Conservation (phyloP, 2,113 vertebrate genomes). For the Notothenia rossii region DNA sequence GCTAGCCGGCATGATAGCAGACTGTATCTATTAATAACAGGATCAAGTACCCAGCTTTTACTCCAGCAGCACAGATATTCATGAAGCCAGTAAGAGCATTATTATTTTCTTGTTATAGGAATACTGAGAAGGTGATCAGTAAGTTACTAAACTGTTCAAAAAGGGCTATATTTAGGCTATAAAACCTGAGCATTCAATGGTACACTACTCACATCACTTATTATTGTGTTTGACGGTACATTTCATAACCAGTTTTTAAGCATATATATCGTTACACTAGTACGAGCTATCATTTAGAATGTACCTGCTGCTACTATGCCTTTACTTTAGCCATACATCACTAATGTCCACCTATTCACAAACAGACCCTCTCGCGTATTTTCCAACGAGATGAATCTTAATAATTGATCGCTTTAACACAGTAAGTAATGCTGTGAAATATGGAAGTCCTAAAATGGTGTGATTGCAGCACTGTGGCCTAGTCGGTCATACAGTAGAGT, state of each 20-base stretch:
- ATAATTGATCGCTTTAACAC: not conserved
- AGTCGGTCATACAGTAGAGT: constrained; percentile 19
- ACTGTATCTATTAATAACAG: constrained; percentile 29
- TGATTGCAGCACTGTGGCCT: constrained; percentile 9
- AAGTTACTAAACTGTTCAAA: not conserved
- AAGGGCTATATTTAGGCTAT: no score
- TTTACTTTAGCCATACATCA: not conserved
- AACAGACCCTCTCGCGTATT: not conserved
- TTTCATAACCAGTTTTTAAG: no score
- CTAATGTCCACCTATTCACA: not conserved
- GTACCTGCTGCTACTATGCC: not conserved
- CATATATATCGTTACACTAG: no score
- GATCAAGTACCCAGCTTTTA: constrained; percentile 25
- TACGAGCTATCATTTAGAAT: no score
- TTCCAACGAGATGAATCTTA: no score
- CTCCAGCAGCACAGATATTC: not conserved
- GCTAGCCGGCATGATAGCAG: not conserved
- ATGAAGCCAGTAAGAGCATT: constrained; percentile 2
- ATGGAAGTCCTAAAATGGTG: not conserved
- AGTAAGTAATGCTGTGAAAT: not conserved
- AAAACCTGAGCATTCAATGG: no score
- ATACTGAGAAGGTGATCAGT: constrained; percentile 3
- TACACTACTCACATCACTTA: no score
- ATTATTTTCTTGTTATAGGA: constrained; percentile 1
- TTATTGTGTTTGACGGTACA: no score